Percentiles rank a stretch among this genome's conserved stretches.
phyloP scores from a whole-genome alignment of 2,888 invertebrate genomes.

The Pseudanteris insignis region DNA sequence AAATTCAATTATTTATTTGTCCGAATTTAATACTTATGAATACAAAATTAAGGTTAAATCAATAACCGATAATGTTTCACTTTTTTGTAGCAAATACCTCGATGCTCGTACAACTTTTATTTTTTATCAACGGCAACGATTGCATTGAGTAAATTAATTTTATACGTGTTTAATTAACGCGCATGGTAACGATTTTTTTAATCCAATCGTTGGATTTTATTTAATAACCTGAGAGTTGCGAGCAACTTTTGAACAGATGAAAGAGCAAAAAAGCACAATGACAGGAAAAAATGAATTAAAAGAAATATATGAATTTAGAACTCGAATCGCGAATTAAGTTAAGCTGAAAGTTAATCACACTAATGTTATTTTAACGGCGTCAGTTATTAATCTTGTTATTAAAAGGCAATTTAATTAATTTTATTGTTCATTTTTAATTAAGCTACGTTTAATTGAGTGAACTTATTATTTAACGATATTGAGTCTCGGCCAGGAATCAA shows the following conservation, averaged over 20 bases:
- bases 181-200: slow-evolving; percentile 7
- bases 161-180: slow-evolving; percentile 24
- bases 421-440: slow-evolving; percentile 36
- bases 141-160: slow-evolving; percentile 25
- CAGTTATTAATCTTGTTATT: slow-evolving; percentile 25
- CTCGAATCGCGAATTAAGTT: no score
- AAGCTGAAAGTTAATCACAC: slow-evolving; percentile 18
- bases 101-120: not conserved
- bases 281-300: no score
- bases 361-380: slow-evolving; percentile 22
- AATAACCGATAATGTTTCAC: slow-evolving; percentile 28
- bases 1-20: no score
- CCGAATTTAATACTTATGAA: slow-evolving; percentile 26
- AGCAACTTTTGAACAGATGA: not conserved
- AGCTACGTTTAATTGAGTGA: slow-evolving; percentile 20
- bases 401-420: slow-evolving; percentile 29
- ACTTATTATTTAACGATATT: slow-evolving; percentile 30
- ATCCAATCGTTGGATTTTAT: slow-evolving; percentile 27
- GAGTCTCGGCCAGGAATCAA: slow-evolving; percentile 12
- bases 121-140: slow-evolving; percentile 6
- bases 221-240: slow-evolving; percentile 13
- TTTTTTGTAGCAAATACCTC: slow-evolving; percentile 31
- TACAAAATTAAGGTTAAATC: slow-evolving; percentile 36
- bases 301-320: no score
- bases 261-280: no score